Evolutionary conservation across 2,113 vertebrate species (phyloP).

Genomic region (Engystomops pustulosus): DNA sequence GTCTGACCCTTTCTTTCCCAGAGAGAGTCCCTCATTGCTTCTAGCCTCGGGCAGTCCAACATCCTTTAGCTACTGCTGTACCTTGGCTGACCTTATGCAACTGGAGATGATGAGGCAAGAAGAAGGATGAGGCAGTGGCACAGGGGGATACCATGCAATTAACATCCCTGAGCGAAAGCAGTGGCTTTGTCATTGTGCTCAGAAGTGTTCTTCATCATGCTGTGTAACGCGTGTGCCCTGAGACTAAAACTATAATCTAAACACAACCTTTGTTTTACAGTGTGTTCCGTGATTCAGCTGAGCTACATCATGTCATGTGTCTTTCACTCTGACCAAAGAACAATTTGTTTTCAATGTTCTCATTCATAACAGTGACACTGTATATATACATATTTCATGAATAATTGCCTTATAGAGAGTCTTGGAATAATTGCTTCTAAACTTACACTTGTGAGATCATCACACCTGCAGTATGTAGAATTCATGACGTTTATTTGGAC

Average conservation of each 20-base stretch:
- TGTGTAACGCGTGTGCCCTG: conserved; percentile 9
- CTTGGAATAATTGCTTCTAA: conserved; percentile 13
- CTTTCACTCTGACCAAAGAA: conserved; percentile 4
- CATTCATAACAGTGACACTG: conserved; percentile 15
- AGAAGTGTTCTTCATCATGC: conserved; percentile 43
- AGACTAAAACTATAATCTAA: conserved; percentile 17
- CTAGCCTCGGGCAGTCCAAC: conserved; percentile 39
- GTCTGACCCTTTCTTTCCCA: conserved; percentile 28
- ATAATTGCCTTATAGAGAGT: conserved; percentile 24
- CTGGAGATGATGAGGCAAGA: conserved; percentile 51
- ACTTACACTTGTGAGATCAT: conserved; percentile 28
- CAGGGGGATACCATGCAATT: conserved; percentile 40
- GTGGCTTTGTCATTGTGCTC: conserved; percentile 28
- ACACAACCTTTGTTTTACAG: conserved; percentile 43
- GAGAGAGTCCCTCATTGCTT: conserved; percentile 25
- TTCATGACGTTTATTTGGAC: conserved; percentile 21
- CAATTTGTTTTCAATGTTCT: conserved; percentile 30
- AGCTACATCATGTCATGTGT: conserved; percentile 29
- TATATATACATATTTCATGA: conserved; percentile 35
- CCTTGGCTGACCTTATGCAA: conserved; percentile 56
- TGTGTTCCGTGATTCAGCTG: conserved; percentile 24
- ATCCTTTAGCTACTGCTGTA: conserved; percentile 56
- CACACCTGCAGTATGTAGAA: conserved; percentile 28
- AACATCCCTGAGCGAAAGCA: conserved; percentile 20
- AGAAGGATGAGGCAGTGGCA: conserved; percentile 53